Base-by-base conservation (phyloP, 1,140 invertebrate genomes). In the Sinella curviseta region DNA sequence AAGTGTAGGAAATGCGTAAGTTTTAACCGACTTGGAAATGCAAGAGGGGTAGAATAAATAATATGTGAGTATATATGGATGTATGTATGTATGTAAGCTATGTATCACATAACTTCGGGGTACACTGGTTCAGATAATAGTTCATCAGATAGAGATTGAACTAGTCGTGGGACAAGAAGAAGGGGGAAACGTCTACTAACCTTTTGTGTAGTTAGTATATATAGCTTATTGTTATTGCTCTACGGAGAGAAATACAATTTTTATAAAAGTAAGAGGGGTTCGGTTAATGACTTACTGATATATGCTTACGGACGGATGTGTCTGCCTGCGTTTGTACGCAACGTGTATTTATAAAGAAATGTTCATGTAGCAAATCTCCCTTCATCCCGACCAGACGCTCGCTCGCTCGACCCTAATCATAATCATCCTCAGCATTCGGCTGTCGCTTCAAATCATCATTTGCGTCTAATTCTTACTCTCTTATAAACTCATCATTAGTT, bases 371-470 rank as follows among this genome's bases (percentile, higher is more conserved):
- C 26, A 65, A 65, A 31, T 70, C 65, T 70, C 65, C 30, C 65
- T 70, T n/a, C n/a, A n/a, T n/a, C 65, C 65, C 65, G 26, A 70
- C 30, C 65, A n/a, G n/a, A n/a, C 24, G 26, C 8, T 12, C 57
- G 57, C 57, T 65, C 65, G 26, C 31, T 70, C 65, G 26, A 70
- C 65, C 65, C 65, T 70, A 30, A 70, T 70, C 26, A 70, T 70
- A 33, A 70, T 70, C 65, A 31, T 60, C 12, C 3, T 70, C 65
- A 12, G 65, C 26, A 24, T 12, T 70, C 31, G 20, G 74, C 75
- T 81, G 82, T 83, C 82, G 81, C 76, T 74, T 80, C 80, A 80
- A 81, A 83, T 83, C 80, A 83, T 83, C 82, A 83, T 83, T 83
- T 83, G 74, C 74, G 82, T 83, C 82, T 80, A 76, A 78, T 78